A percentile compares a stretch with the other conserved stretches of the same genome.
phyloP scores from a whole-genome alignment of 2,113 vertebrate genomes.

The Machaerirhynchus nigripectus region DNA sequence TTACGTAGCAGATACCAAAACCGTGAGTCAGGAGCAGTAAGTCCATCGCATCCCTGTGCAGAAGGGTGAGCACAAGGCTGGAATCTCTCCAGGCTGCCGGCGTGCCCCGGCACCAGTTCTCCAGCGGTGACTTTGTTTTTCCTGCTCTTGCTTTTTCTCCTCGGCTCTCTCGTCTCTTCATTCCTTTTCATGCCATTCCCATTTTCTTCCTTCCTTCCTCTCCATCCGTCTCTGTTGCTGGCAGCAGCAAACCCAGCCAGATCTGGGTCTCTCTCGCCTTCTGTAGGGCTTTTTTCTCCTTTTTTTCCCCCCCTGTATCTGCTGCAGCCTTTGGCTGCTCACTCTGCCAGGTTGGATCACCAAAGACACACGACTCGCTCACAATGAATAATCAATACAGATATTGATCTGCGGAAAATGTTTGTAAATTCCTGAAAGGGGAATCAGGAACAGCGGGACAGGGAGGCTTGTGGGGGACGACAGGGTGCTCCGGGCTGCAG shows the following conservation, averaged over 20 bases:
- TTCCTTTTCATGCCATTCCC: constrained; percentile 32
- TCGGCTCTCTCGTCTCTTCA: constrained; percentile 39
- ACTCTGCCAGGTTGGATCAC: constrained; percentile 81
- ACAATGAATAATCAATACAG: constrained; percentile 87
- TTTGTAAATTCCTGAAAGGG: constrained; percentile 87
- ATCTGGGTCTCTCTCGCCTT: constrained; percentile 68
- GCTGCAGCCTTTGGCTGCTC: constrained; percentile 77
- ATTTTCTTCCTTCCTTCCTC: constrained; percentile 57
- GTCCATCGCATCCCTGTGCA: constrained; percentile 37
- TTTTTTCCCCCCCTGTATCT: constrained; percentile 1
- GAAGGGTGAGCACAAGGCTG: constrained; percentile 33
- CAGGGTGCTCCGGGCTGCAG: constrained; percentile 42
- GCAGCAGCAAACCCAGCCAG: constrained; percentile 66
- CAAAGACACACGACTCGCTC: constrained; percentile 82
- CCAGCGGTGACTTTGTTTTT: constrained; percentile 44
- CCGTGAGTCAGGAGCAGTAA: constrained; percentile 66
- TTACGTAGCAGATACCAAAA: constrained; percentile 78
- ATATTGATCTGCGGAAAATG: constrained; percentile 86
- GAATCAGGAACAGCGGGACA: constrained; percentile 69
- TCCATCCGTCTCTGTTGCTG: constrained; percentile 56
- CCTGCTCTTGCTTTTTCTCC: constrained; percentile 62
- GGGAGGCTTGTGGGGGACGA: constrained; percentile 77
- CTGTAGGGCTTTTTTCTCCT: constrained; percentile 38
- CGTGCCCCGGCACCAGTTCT: constrained; percentile 47
- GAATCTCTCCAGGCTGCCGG: constrained; percentile 62